A percentile compares a stretch with the other conserved stretches of the same genome.
These are phyloP conservation scores for Grallaria varia DNA, from an alignment of 2,113 vertebrate species.

Conservation along the genomic window DNA sequence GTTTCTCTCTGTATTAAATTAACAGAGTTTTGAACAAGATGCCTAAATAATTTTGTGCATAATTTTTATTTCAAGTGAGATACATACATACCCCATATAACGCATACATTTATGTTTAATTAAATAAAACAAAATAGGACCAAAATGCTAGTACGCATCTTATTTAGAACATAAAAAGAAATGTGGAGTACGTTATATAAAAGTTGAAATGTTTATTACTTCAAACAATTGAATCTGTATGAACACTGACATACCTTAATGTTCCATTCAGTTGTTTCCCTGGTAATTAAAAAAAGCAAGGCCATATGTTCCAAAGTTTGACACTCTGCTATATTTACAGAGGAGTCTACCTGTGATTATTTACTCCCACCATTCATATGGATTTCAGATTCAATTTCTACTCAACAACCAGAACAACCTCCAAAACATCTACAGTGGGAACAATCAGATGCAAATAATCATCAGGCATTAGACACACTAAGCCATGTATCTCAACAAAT, in stretches of 20 bases:
- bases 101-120: background rate
- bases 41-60: background rate
- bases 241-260: background rate
- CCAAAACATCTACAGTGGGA: background rate
- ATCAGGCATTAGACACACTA: background rate
- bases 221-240: background rate
- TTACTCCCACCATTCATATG: background rate
- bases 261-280: background rate
- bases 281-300: background rate
- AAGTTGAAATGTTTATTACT: background rate
- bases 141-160: background rate
- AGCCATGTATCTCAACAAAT: background rate
- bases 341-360: background rate
- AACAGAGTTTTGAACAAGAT: background rate
- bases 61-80: background rate
- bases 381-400: background rate
- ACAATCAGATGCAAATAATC: background rate
- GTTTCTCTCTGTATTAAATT: background rate
- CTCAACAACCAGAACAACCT: background rate
- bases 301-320: background rate
- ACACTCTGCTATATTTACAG: accelerated
- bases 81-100: background rate
- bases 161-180: background rate
- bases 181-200: background rate
- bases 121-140: background rate